These are phyloP conservation scores for Trichomycterus rosablanca DNA, from an alignment of 2,113 vertebrate species.

Conservation along the genomic window DNA sequence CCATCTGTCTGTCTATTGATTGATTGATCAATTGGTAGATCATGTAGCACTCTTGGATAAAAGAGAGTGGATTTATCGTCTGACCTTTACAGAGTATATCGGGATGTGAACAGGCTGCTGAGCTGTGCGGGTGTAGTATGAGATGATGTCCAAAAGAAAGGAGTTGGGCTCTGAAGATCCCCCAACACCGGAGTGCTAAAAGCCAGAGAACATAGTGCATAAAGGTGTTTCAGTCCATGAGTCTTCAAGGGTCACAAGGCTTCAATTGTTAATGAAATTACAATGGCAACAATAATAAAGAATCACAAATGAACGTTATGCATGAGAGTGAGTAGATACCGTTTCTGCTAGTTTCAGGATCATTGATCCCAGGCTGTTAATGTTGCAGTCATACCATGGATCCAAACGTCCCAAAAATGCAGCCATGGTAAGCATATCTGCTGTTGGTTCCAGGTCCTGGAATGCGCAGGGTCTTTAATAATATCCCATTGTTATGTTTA, in stretches of 20 bases:
- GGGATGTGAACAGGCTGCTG: constrained; percentile 75
- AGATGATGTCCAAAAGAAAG: constrained; percentile 77
- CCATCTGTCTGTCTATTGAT: too few species aligned
- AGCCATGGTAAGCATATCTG: constrained; percentile 59
- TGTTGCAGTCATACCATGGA: constrained; percentile 79
- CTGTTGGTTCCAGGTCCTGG: constrained; percentile 33
- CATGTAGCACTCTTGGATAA: too few species aligned
- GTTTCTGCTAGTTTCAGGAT: constrained; percentile 76
- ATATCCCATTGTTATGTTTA: neutral
- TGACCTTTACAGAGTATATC: constrained; percentile 77
- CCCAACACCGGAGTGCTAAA: constrained; percentile 59
- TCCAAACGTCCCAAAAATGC: constrained; percentile 72
- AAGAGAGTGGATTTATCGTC: neutral
- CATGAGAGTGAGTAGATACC: constrained; percentile 58
- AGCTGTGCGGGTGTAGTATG: constrained; percentile 81
- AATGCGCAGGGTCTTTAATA: neutral
- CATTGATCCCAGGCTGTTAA: constrained; percentile 72
- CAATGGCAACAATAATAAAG: too few species aligned
- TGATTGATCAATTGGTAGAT: too few species aligned
- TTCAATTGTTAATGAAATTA: too few species aligned
- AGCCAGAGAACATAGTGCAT: neutral
- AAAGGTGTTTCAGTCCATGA: neutral
- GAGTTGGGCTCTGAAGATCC: constrained; percentile 60
- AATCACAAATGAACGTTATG: neutral
- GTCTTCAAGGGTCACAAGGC: too few species aligned